Percentiles rank a stretch among this genome's conserved stretches.
Evolutionary conservation across 2,888 invertebrate genomes (phyloP).

Genomic region (Dryobota labecula): DNA sequence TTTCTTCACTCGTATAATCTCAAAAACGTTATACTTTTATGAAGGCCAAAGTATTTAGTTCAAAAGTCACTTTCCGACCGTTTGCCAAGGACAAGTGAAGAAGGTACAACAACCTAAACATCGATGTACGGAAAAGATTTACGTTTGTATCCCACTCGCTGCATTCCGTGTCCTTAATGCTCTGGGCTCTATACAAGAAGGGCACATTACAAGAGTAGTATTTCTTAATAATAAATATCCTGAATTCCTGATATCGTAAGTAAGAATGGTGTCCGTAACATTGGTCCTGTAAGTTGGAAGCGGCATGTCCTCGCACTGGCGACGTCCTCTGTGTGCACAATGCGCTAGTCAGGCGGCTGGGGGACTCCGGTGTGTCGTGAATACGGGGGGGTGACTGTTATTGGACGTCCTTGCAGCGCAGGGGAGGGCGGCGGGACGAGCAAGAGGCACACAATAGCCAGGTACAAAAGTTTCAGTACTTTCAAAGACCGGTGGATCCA

Average conservation of each 20-base stretch:
- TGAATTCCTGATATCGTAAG: neutral
- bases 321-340: conserved; percentile 33
- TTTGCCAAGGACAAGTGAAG: conserved; percentile 7
- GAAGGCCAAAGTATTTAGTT: neutral
- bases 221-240: neutral
- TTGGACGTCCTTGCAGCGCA: neutral
- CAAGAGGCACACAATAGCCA: neutral
- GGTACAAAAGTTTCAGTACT: conserved; percentile 27
- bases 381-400: neutral
- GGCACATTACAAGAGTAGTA: neutral
- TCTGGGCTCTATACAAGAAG: neutral
- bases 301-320: conserved; percentile 26
- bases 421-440: neutral
- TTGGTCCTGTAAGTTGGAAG: conserved; percentile 17
- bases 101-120: neutral
- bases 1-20: conserved; percentile 11
- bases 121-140: no score
- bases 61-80: neutral
- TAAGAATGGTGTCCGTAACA: conserved; percentile 13
- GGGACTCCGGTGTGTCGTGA: neutral
- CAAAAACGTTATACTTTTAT: conserved; percentile 13
- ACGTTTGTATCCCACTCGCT: neutral
- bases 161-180: no score
- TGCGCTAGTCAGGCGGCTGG: conserved; percentile 22
- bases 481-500: neutral